These are phyloP conservation scores for Heliornis fulica DNA, from an alignment of 2,113 vertebrate species.

Conservation along the genomic window DNA sequence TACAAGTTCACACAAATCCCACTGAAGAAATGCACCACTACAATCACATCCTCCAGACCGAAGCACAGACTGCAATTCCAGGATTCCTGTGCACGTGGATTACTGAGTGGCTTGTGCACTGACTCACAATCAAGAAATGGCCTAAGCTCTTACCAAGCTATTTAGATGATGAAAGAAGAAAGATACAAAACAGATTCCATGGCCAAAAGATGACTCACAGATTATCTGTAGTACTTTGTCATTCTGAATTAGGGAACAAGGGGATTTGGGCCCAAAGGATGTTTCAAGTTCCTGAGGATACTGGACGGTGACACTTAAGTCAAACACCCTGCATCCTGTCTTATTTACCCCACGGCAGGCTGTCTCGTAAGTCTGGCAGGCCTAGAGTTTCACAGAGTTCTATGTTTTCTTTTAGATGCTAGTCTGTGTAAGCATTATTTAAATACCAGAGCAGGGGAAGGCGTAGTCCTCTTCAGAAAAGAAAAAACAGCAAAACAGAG, in stretches of 20 bases:
- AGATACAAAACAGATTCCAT: not conserved
- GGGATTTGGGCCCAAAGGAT: not conserved
- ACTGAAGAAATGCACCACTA: not conserved
- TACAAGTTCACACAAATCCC: not conserved
- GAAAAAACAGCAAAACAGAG: not conserved
- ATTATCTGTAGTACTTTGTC: not conserved
- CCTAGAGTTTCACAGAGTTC: not conserved
- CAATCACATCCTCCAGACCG: not conserved
- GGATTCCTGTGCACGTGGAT: not conserved
- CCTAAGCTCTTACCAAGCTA: not conserved
- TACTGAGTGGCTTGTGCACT: not conserved
- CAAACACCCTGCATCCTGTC: not conserved
- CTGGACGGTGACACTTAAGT: not conserved
- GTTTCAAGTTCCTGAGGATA: not conserved
- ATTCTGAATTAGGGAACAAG: not conserved
- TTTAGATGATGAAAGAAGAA: not conserved
- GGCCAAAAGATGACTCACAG: constrained; percentile 6
- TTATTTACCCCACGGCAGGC: not conserved
- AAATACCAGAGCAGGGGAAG: not conserved
- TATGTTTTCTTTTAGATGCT: not conserved
- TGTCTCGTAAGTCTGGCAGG: not conserved
- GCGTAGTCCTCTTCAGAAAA: not conserved
- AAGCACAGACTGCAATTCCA: not conserved
- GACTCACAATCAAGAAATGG: not conserved
- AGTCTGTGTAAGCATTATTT: not conserved